phyloP scores from a whole-genome alignment of 2,888 invertebrate species.

The Saturnia japonica region DNA sequence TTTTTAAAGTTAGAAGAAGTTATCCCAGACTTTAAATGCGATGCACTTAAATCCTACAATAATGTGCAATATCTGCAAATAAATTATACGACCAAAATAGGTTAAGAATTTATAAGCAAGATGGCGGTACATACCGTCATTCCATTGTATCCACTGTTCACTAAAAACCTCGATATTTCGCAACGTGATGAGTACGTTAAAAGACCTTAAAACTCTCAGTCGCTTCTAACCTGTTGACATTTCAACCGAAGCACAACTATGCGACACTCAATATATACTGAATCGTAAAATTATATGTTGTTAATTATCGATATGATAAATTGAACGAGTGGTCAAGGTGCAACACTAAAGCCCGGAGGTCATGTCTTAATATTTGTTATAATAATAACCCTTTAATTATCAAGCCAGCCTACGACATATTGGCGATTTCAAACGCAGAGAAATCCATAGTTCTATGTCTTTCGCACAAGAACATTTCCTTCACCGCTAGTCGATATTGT shows the following conservation, averaged over 20 bases:
- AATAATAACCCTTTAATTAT: not conserved
- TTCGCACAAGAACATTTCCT: too few relatives aligned
- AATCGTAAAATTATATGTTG: not conserved
- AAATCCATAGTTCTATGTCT: too few relatives aligned
- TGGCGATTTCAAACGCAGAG: too few relatives aligned
- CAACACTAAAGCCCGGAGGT: not conserved
- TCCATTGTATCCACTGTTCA: conserved; percentile 2
- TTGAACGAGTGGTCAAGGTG: not conserved
- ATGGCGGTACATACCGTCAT: not conserved
- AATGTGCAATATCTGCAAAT: not conserved
- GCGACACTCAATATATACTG: not conserved
- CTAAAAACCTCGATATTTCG: conserved; percentile 10
- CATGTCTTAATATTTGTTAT: not conserved
- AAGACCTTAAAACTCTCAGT: not conserved
- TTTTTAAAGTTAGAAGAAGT: too few relatives aligned
- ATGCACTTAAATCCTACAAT: not conserved
- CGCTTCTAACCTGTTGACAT: conserved; percentile 12
- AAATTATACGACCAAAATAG: not conserved
- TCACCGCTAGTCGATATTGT: too few relatives aligned
- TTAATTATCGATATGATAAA: not conserved
- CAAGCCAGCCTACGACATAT: too few relatives aligned
- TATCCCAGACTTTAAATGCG: not conserved
- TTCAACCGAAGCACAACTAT: not conserved
- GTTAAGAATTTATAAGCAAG: conserved; percentile 4
- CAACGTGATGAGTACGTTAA: not conserved